Conservation (phyloP, 2,797 vertebrate genomes). For the Anas capensis region DNA sequence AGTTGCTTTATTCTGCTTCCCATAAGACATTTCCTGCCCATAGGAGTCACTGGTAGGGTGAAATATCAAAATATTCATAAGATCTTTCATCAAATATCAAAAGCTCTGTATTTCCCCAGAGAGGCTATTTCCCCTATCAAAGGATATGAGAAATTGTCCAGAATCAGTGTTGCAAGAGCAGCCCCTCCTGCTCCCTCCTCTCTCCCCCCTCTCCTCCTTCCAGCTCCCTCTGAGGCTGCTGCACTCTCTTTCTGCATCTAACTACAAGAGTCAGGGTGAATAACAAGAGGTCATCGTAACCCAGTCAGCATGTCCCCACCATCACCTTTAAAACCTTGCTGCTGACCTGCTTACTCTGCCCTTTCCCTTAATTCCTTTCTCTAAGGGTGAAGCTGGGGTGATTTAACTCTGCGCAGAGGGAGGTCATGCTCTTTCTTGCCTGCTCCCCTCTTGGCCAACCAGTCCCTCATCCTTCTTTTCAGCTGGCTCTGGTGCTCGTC, state of each 20-base stretch:
- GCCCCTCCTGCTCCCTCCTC: background rate
- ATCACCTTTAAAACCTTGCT: background rate
- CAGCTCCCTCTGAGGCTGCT: background rate
- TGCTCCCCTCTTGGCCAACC: background rate
- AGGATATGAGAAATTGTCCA: slow-evolving; percentile 56
- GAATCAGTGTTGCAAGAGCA: slow-evolving; percentile 14
- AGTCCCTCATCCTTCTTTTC: background rate
- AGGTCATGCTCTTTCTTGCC: background rate
- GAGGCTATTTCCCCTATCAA: slow-evolving; percentile 45
- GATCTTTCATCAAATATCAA: slow-evolving; percentile 56
- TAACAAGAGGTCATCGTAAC: background rate
- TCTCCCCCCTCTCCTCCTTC: background rate
- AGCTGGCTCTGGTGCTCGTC: background rate
- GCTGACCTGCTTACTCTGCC: background rate
- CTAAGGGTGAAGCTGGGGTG: background rate
- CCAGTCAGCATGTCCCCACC: background rate
- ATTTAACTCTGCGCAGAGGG: background rate
- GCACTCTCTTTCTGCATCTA: background rate
- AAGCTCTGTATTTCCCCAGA: background rate
- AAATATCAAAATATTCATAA: slow-evolving; percentile 53
- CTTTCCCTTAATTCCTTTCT: background rate
- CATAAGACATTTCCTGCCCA: slow-evolving; percentile 35
- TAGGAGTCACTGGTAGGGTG: slow-evolving; percentile 24
- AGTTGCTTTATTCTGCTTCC: slow-evolving; percentile 52
- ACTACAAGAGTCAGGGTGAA: background rate